A percentile compares a stretch with the other conserved stretches of the same genome.
Conservation (phyloP, 2,113 vertebrate species). For the Zosterops borbonicus region DNA sequence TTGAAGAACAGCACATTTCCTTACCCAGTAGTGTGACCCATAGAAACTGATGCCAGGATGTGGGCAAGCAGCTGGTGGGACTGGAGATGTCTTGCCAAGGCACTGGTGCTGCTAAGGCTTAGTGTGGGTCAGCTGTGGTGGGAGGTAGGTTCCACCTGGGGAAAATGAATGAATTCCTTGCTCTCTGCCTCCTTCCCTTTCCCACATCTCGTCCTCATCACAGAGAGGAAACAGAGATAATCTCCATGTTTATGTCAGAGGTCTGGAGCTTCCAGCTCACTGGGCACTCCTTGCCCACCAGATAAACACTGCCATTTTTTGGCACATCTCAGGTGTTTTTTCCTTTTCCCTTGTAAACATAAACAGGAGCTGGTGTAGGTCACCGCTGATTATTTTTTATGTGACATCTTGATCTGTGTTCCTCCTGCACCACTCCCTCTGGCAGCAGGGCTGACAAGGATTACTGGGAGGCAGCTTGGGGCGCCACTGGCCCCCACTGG, state of each 20-base stretch:
- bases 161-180: neutral
- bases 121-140: rapidly evolving
- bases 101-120: neutral
- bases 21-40: rapidly evolving
- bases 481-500: neutral
- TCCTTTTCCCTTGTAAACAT: neutral
- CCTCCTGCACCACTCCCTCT: neutral
- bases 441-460: neutral
- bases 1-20: neutral
- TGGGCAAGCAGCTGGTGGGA: rapidly evolving
- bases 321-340: neutral
- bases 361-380: neutral
- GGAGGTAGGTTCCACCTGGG: neutral
- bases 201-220: neutral
- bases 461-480: neutral
- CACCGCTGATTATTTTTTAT: neutral
- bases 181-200: neutral
- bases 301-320: neutral
- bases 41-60: neutral
- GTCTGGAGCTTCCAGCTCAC: neutral
- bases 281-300: neutral
- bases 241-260: neutral
- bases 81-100: neutral
- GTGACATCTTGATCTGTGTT: neutral
- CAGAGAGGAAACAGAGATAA: rapidly evolving